These are phyloP conservation scores for Perca schrenkii DNA, from an alignment of 2,113 vertebrate genomes.

Conservation along the genomic window DNA sequence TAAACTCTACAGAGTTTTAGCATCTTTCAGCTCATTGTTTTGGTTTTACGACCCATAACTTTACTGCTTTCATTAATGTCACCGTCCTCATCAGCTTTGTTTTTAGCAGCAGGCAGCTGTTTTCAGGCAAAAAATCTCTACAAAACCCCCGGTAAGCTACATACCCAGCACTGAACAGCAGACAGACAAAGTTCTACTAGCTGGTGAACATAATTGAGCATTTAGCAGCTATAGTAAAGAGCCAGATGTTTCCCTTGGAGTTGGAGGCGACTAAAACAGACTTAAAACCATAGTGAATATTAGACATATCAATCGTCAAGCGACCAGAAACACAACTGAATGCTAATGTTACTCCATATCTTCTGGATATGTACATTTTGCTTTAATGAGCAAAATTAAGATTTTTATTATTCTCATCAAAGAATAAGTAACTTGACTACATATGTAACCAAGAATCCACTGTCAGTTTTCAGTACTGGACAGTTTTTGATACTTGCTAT, in stretches of 20 bases:
- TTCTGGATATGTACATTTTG: no score
- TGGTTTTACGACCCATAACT: not conserved
- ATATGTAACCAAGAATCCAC: not conserved
- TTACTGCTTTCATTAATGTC: not conserved
- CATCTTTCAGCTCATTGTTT: not conserved
- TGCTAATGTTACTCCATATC: no score
- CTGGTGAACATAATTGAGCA: no score
- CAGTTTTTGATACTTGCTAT: no score
- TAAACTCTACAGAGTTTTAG: not conserved
- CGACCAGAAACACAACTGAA: not conserved
- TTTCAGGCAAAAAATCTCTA: not conserved
- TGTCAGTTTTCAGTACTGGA: not conserved
- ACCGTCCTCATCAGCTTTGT: not conserved
- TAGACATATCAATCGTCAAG: no score
- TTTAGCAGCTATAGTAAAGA: not conserved
- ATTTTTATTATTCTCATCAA: not conserved
- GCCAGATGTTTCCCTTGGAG: not conserved
- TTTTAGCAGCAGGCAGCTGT: not conserved
- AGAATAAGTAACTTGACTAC: not conserved
- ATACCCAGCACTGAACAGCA: not conserved
- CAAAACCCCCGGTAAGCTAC: not conserved
- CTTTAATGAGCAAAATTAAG: not conserved
- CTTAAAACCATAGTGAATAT: not conserved
- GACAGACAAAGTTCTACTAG: not conserved
- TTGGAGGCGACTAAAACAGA: not conserved